Evolutionary conservation across 2,888 invertebrate species (phyloP).

Genomic region (Drosophila buzzatii): DNA sequence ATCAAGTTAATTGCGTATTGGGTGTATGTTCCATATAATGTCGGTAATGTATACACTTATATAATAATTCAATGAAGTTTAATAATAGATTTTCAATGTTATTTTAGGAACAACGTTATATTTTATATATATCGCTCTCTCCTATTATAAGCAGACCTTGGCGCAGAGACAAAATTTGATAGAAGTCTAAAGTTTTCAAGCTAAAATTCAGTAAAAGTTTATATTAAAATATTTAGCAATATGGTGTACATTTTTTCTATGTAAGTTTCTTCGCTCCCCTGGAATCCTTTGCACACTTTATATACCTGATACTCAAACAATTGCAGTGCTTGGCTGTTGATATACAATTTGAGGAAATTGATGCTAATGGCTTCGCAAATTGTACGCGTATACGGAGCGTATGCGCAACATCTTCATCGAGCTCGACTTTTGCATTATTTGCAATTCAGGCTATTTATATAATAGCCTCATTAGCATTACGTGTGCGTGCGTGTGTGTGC

Average conservation of each 20-base stretch:
- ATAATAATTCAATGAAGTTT: not conserved
- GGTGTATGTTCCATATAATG: not conserved
- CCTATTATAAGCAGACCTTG: not conserved
- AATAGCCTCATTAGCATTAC: conserved; percentile 73
- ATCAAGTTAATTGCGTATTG: not conserved
- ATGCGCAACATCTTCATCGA: conserved; percentile 33
- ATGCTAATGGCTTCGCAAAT: conserved; percentile 48
- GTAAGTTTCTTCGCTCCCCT: conserved; percentile 12
- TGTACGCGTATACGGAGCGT: conserved; percentile 30
- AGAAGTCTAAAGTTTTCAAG: not conserved
- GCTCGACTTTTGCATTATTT: conserved; percentile 74
- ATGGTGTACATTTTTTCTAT: not conserved
- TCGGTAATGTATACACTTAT: not conserved
- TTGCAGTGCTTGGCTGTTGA: conserved; percentile 53
- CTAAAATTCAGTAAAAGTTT: not conserved
- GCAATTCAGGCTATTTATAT: conserved; percentile 78
- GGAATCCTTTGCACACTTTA: conserved; percentile 50
- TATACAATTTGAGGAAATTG: conserved; percentile 58
- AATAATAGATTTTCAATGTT: not conserved
- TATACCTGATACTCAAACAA: conserved; percentile 19
- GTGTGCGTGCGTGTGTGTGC: conserved; percentile 22
- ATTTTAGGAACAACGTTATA: not conserved
- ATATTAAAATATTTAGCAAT: not conserved
- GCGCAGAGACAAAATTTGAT: not conserved
- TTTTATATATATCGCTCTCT: not conserved